phyloP scores from a whole-genome alignment of 2,113 vertebrate species.

The Trachemys scripta region DNA sequence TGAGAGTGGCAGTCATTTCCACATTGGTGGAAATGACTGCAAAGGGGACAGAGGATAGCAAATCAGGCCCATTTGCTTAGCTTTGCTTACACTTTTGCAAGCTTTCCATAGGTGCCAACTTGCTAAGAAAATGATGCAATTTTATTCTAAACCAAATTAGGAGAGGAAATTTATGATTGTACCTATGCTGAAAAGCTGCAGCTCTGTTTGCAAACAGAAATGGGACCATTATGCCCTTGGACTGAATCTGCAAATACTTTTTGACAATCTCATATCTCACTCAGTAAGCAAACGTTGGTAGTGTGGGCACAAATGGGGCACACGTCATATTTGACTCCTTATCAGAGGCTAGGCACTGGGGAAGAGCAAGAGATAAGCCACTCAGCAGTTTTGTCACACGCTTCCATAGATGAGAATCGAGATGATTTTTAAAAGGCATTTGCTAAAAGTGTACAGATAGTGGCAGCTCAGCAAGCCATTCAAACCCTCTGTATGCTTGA shows the following conservation, averaged over 20 bases:
- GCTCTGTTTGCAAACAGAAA: background rate
- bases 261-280: slow-evolving; percentile 59
- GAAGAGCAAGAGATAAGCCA: slow-evolving; percentile 39
- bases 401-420: background rate
- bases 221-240: slow-evolving; percentile 40
- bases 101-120: background rate
- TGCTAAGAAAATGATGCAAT: background rate
- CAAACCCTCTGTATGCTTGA: accelerated
- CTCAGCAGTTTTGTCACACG: slow-evolving; percentile 36
- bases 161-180: background rate
- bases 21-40: background rate
- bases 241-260: slow-evolving; percentile 58
- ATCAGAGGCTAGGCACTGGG: slow-evolving; percentile 48
- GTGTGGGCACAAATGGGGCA: slow-evolving; percentile 40
- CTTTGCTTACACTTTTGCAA: background rate
- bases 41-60: accelerated
- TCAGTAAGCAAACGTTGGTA: slow-evolving; percentile 48
- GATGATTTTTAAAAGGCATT: slow-evolving; percentile 64
- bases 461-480: background rate
- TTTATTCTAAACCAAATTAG: background rate
- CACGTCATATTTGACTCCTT: slow-evolving; percentile 43
- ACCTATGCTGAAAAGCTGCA: background rate
- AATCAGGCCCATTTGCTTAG: background rate
- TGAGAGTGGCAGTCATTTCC: accelerated
- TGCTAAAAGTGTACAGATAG: background rate